Evolutionary conservation across 2,888 invertebrate species (phyloP).

Genomic region (Elgonia sp.): DNA sequence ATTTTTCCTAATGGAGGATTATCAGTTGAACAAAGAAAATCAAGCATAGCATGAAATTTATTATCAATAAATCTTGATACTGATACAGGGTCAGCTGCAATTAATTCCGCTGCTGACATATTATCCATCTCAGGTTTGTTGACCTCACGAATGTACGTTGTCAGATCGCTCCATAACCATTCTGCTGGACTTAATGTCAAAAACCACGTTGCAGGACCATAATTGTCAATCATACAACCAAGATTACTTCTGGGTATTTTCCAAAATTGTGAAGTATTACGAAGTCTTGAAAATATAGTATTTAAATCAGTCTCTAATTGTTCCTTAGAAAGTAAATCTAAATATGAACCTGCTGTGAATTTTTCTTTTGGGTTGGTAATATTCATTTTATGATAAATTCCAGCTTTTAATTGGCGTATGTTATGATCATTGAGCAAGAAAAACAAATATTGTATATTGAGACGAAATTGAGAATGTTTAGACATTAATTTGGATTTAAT

Average conservation of each 20-base stretch:
- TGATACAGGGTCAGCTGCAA: constrained; percentile 52
- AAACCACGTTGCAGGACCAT: too few species aligned
- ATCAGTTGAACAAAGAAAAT: constrained; percentile 43
- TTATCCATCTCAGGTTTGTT: constrained; percentile 75
- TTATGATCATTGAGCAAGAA: constrained; percentile 78
- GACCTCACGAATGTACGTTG: constrained; percentile 34
- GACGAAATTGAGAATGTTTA: constrained; percentile 78
- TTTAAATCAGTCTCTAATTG: constrained; percentile 48
- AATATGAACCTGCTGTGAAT: constrained; percentile 49
- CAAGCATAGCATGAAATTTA: constrained; percentile 23
- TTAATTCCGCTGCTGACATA: constrained; percentile 22
- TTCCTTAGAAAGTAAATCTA: constrained; percentile 44
- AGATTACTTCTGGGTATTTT: constrained; percentile 68
- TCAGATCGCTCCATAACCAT: constrained; percentile 54
- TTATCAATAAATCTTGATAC: too few species aligned
- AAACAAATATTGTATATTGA: constrained; percentile 80
- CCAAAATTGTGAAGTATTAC: constrained; percentile 77
- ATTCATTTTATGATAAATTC: constrained; percentile 66
- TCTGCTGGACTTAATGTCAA: too few species aligned
- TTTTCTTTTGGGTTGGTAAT: constrained; percentile 44
- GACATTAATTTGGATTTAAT: constrained; percentile 79
- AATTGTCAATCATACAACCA: too few species aligned
- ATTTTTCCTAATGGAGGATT: constrained; percentile 50
- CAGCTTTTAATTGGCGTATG: constrained; percentile 75
- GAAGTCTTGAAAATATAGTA: constrained; percentile 73